Conservation (phyloP, 1,140 invertebrate genomes). For the Lepidurus couesii region DNA sequence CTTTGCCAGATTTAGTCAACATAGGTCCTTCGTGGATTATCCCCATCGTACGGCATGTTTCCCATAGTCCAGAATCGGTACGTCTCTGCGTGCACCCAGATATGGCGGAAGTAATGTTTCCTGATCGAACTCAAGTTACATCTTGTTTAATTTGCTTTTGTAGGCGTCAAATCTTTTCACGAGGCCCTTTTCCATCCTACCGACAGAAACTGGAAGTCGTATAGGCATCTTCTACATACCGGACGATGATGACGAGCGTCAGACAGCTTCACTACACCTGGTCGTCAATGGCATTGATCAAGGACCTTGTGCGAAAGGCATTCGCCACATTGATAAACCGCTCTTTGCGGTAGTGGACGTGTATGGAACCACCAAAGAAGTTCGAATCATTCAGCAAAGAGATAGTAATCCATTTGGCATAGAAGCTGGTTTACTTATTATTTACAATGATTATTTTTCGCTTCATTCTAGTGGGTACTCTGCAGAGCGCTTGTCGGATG, state of each 20-base stretch:
- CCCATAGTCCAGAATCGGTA: slow-evolving; percentile 7
- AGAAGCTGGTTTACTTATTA: slow-evolving; percentile 29
- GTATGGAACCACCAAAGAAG: slow-evolving; percentile 94
- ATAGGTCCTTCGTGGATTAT: slow-evolving; percentile 84
- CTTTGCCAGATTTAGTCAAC: slow-evolving; percentile 80
- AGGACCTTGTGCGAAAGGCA: slow-evolving; percentile 67
- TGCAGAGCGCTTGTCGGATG: slow-evolving; percentile 82
- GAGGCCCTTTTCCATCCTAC: slow-evolving; percentile 44
- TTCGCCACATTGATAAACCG: slow-evolving; percentile 73
- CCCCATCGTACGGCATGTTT: slow-evolving; percentile 21
- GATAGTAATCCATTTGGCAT: slow-evolving; percentile 61
- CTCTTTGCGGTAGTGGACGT: slow-evolving; percentile 89
- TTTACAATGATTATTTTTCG: slow-evolving; percentile 27
- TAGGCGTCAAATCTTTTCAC: slow-evolving; percentile 24
- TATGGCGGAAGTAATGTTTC: neutral
- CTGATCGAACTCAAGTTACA: neutral
- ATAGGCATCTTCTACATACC: slow-evolving; percentile 91
- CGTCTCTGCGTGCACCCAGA: neutral
- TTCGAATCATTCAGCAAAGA: slow-evolving; percentile 84
- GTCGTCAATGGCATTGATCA: slow-evolving; percentile 78
- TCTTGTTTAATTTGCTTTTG: neutral
- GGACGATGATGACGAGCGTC: slow-evolving; percentile 49
- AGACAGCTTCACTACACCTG: slow-evolving; percentile 86
- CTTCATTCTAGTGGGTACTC: slow-evolving; percentile 65
- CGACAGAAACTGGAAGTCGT: slow-evolving; percentile 78